Evolutionary conservation across 2,888 invertebrate genomes (phyloP).

Genomic region (Steinernema carpocapsae): DNA sequence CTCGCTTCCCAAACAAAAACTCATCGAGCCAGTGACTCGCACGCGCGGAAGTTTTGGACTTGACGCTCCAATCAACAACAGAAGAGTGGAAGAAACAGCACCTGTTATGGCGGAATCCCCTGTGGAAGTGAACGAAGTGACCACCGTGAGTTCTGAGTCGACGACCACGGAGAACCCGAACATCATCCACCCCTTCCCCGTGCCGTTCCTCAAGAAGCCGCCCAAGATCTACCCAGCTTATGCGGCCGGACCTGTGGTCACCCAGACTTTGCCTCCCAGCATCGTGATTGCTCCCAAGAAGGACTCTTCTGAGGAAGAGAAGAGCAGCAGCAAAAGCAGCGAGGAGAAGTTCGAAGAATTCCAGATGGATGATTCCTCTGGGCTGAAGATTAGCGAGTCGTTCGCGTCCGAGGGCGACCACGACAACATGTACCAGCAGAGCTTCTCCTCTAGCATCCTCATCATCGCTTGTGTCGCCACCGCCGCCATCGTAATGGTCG

Average conservation of each 20-base stretch:
- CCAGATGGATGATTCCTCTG: background rate
- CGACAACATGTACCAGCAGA: background rate
- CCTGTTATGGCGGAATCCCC: background rate
- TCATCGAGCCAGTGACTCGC: conserved; percentile 2
- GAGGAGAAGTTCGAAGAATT: conserved; percentile 25
- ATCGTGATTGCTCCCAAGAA: conserved; percentile 50
- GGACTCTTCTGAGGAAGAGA: conserved; percentile 27
- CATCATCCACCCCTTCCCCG: conserved; percentile 63
- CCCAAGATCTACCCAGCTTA: conserved; percentile 48
- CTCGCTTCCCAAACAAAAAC: conserved; percentile 22
- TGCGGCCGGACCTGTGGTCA: conserved; percentile 24
- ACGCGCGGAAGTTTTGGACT: conserved; percentile 27
- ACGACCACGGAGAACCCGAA: conserved; percentile 42
- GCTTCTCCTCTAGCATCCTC: conserved; percentile 53
- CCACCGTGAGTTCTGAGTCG: background rate
- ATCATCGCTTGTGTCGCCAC: conserved; percentile 63
- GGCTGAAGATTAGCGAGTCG: conserved; percentile 25
- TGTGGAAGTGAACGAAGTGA: background rate
- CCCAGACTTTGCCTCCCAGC: conserved; percentile 56
- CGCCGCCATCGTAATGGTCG: conserved; percentile 62
- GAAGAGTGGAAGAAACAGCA: too few relatives aligned
- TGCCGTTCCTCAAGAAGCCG: conserved; percentile 63
- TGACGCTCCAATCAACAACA: background rate
- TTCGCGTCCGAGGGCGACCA: conserved; percentile 38
- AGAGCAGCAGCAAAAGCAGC: background rate